Conservation (phyloP, 2,797 vertebrate species). For the Rhynchotus rufescens region DNA sequence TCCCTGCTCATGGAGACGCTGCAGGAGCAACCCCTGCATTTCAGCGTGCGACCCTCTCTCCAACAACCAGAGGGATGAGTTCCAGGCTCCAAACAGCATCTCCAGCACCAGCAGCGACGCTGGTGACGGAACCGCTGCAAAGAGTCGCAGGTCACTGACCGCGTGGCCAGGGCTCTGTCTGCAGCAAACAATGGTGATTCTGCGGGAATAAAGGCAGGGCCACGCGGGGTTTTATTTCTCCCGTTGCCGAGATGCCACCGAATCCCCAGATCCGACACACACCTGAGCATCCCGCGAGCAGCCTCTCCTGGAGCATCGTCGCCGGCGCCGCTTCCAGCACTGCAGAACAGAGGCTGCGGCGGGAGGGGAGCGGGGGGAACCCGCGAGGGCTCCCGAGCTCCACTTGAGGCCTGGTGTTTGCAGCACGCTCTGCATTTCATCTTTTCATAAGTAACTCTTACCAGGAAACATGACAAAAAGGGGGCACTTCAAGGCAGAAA, state of each 20-base stretch:
- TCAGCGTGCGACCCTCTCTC: neutral
- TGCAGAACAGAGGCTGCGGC: neutral
- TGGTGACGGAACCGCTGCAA: neutral
- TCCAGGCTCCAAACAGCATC: neutral
- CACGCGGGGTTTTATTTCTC: neutral
- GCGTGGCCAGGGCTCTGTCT: no score
- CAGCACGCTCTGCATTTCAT: conserved; percentile 60
- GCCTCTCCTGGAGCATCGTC: neutral
- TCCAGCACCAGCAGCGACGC: neutral
- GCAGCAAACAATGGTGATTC: neutral
- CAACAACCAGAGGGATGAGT: neutral
- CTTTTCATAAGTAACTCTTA: conserved; percentile 68
- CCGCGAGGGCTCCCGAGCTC: neutral
- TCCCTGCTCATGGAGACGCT: neutral
- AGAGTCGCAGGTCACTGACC: neutral
- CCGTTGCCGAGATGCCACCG: neutral
- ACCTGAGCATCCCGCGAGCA: neutral
- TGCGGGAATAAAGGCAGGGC: neutral
- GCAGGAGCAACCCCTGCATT: neutral
- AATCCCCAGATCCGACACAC: neutral
- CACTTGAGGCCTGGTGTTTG: conserved; percentile 51
- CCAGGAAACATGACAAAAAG: conserved; percentile 55
- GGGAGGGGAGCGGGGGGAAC: conserved; percentile 3
- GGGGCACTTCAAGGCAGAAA: conserved; percentile 64
- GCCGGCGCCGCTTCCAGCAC: neutral